Evolutionary conservation across 2,113 vertebrate species (phyloP).

Genomic region (Gnathonemus echidnorhynchus): DNA sequence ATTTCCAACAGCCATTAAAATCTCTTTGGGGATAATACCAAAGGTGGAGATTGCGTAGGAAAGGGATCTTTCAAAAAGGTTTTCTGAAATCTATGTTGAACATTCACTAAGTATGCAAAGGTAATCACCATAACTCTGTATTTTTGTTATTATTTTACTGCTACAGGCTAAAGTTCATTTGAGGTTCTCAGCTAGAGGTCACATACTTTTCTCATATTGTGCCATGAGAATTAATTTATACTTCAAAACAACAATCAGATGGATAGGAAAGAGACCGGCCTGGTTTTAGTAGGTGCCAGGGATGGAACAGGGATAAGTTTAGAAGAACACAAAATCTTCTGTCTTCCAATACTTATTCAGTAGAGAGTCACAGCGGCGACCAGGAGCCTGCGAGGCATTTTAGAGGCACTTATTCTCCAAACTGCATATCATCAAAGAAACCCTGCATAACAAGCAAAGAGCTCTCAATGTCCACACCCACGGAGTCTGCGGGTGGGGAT

Average conservation of each 20-base stretch:
- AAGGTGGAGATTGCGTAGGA: neutral
- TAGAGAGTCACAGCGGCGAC: neutral
- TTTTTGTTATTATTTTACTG: neutral
- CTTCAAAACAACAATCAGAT: neutral
- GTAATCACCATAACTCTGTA: neutral
- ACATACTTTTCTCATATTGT: neutral
- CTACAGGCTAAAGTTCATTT: neutral
- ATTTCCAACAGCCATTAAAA: conserved; percentile 33
- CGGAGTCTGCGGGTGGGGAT: neutral
- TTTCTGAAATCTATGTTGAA: neutral
- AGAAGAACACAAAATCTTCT: neutral
- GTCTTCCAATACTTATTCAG: neutral
- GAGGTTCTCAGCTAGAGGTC: neutral
- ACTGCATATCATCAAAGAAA: conserved; percentile 3
- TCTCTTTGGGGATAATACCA: neutral
- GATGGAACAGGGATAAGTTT: neutral
- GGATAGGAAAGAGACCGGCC: neutral
- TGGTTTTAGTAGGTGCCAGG: neutral
- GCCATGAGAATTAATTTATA: neutral
- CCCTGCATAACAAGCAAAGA: neutral
- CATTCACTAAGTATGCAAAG: neutral
- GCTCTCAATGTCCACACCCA: neutral
- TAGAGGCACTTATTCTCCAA: neutral
- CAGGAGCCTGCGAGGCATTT: neutral
- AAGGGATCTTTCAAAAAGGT: neutral